Base-by-base conservation (phyloP, 2,113 vertebrate genomes). In the Passerina amoena region DNA sequence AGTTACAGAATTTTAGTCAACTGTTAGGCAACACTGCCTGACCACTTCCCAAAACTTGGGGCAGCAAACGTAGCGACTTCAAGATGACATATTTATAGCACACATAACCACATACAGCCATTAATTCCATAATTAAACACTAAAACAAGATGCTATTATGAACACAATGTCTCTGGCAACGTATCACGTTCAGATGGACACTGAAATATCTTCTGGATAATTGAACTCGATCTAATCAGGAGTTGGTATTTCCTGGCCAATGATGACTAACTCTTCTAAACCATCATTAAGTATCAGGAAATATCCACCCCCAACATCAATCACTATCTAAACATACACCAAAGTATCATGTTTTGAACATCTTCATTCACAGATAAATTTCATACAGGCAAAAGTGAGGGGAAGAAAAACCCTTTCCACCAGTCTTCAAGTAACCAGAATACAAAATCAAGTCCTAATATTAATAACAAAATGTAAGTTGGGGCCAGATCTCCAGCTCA, bases 171-270 rank as follows among this genome's bases (percentile, higher is more conserved):
- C 83, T 93, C 80, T 64, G 68, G 87, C 45, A 90, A 87, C 0
- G 0, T 21, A 89, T 16, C 50, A 73, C 79, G 61, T 89, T 86
- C 70, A 95, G 48, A 91, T 12, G 38, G 81, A 94, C 80, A 87
- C 45, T 57, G 72, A 88, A 84, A 70, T 93, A 83, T 61, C 85
- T 92, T 82, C 60, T 51, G 93, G 81, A 71, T 87, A 96, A 96
- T 33, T 78, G 69, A 93, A 87, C 83, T 76, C 1, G 1, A 86
- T 96, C 47, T 83, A 84, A 83, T 88, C 60, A 54, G 81, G 65
- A 78, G 37, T 37, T 92, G 88, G 90, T 84, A 96, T 97, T 97
- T 97, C 94, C 95, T 95, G 94, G 76, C 83, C 71, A 91, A 11
- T 51, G 71, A 90, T 80, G 88, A 95, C 82, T 90, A 90, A 85